These are phyloP conservation scores for Brassicogethes aeneus DNA, from an alignment of 2,888 invertebrate genomes.

Conservation along the genomic window DNA sequence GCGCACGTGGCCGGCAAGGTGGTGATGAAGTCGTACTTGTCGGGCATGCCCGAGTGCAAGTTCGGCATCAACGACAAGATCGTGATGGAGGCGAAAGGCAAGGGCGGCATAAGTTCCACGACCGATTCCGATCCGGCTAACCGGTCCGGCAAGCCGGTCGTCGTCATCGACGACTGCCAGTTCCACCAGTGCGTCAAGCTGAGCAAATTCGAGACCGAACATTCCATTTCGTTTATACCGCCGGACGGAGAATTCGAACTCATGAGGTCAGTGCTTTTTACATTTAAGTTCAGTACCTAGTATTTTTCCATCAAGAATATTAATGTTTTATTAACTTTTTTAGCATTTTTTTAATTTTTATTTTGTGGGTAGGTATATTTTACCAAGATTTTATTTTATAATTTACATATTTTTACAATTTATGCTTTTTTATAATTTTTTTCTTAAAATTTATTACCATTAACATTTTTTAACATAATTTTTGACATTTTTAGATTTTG, in stretches of 20 bases:
- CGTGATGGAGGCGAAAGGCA: conserved; percentile 92
- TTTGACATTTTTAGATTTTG: too few relatives aligned
- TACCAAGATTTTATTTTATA: too few relatives aligned
- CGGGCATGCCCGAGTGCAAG: conserved; percentile 99
- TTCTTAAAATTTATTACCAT: too few relatives aligned
- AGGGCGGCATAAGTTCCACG: conserved; percentile 59
- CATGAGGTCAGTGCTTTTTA: too few relatives aligned
- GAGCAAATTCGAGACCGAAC: conserved; percentile 99
- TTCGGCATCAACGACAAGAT: conserved; percentile 99
- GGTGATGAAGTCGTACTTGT: conserved; percentile 98
- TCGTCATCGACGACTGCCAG: conserved; percentile 99
- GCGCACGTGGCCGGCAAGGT: conserved; percentile 99
- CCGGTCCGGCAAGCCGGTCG: conserved; percentile 92
- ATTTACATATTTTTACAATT: background rate
- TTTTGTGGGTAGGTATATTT: too few relatives aligned
- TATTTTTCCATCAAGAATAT: too few relatives aligned
- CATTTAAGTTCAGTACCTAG: conserved; percentile 16
- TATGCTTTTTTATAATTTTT: too few relatives aligned
- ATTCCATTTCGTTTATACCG: conserved; percentile 99
- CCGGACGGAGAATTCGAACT: conserved; percentile 99
- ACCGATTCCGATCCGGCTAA: conserved; percentile 64
- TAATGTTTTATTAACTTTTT: too few relatives aligned
- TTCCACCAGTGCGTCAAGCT: conserved; percentile 99
- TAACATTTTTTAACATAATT: too few relatives aligned
- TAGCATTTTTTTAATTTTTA: conserved; percentile 2